These are phyloP conservation scores for Sturnus vulgaris DNA, from an alignment of 2,113 vertebrate genomes.

Conservation along the genomic window DNA sequence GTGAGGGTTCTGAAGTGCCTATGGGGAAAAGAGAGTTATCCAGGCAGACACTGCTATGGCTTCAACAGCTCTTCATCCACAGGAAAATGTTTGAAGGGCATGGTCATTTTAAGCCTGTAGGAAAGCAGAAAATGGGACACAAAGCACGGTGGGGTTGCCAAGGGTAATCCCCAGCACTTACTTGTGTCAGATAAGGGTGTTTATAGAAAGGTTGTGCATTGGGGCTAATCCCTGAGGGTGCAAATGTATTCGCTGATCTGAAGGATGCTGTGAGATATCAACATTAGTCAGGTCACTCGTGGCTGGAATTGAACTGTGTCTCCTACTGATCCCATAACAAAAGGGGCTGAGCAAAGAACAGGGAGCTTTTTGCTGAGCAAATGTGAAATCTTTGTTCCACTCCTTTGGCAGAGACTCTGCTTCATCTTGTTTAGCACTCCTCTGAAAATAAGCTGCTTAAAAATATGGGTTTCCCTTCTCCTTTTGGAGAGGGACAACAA, in stretches of 20 bases:
- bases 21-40: neutral
- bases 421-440: neutral
- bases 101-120: neutral
- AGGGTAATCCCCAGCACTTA: neutral
- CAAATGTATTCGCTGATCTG: neutral
- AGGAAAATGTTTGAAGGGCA: neutral
- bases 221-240: neutral
- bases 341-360: neutral
- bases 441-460: neutral
- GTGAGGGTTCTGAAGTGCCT: neutral
- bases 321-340: neutral
- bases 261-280: neutral
- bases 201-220: neutral
- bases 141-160: neutral
- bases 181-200: neutral
- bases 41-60: neutral
- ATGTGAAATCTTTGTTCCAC: neutral
- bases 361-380: neutral
- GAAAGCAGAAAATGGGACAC: neutral
- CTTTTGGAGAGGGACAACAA: neutral
- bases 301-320: neutral
- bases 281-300: rapidly evolving
- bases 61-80: neutral
- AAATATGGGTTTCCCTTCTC: neutral
- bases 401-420: neutral